phyloP scores from a whole-genome alignment of 2,113 vertebrate genomes.

The Ranitomeya imitator region DNA sequence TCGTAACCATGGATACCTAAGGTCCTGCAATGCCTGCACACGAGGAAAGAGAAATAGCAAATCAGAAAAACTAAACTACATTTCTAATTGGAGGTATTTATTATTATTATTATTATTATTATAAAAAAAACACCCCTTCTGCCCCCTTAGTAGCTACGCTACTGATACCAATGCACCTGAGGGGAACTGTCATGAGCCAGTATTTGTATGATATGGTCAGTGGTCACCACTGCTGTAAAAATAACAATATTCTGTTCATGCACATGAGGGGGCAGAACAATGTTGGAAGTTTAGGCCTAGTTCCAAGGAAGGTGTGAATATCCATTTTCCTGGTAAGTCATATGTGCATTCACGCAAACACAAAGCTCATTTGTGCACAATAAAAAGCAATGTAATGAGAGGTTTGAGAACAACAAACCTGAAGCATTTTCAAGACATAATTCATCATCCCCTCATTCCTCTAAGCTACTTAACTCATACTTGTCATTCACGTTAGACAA shows the following conservation, averaged over 20 bases:
- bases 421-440: slow-evolving; percentile 17
- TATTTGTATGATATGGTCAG: neutral
- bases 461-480: neutral
- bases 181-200: no score
- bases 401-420: slow-evolving; percentile 15
- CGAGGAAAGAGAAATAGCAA: no score
- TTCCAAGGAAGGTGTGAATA: neutral
- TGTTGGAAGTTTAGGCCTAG: neutral
- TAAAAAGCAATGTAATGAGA: slow-evolving; percentile 2
- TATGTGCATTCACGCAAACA: neutral
- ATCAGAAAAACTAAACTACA: no score
- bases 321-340: neutral
- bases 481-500: neutral
- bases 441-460: slow-evolving; percentile 10
- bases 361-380: slow-evolving; percentile 22
- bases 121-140: no score
- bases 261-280: neutral
- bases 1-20: no score
- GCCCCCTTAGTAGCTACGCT: no score
- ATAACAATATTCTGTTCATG: neutral
- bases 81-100: no score
- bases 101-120: no score
- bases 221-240: neutral
- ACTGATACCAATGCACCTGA: no score
- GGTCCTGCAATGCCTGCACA: no score